These are phyloP conservation scores for Promerops cafer DNA, from an alignment of 2,113 vertebrate genomes.

Conservation along the genomic window DNA sequence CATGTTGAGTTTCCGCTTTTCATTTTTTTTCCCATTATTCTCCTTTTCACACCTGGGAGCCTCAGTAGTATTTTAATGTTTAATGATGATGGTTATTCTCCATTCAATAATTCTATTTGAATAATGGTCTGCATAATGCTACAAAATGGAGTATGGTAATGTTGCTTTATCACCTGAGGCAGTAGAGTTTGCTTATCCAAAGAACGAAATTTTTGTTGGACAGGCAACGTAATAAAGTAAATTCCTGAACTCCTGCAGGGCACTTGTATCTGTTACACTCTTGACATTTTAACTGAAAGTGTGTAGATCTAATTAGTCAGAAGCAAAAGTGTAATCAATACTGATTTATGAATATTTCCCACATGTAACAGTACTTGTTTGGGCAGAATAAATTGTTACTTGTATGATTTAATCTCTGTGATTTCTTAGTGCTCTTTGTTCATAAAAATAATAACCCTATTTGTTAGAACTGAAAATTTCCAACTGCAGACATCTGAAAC, in stretches of 20 bases:
- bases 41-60: neutral
- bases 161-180: neutral
- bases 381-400: constrained; percentile 1
- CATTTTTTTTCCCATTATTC: neutral
- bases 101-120: neutral
- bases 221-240: neutral
- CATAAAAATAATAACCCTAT: neutral
- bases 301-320: constrained; percentile 1
- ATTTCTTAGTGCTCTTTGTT: neutral
- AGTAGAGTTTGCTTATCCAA: neutral
- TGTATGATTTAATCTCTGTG: neutral
- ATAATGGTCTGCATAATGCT: neutral
- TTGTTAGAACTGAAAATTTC: neutral
- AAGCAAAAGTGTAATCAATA: constrained; percentile 3
- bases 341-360: constrained; percentile 3
- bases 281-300: constrained; percentile 3
- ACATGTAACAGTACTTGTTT: neutral
- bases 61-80: neutral
- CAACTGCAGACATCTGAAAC: neutral
- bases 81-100: neutral
- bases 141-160: neutral
- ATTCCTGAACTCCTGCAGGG: neutral
- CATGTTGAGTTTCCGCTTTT: neutral
- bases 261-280: neutral
- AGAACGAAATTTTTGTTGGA: neutral